Conservation (phyloP, 2,797 vertebrate genomes). For the Glyptemys insculpta region DNA sequence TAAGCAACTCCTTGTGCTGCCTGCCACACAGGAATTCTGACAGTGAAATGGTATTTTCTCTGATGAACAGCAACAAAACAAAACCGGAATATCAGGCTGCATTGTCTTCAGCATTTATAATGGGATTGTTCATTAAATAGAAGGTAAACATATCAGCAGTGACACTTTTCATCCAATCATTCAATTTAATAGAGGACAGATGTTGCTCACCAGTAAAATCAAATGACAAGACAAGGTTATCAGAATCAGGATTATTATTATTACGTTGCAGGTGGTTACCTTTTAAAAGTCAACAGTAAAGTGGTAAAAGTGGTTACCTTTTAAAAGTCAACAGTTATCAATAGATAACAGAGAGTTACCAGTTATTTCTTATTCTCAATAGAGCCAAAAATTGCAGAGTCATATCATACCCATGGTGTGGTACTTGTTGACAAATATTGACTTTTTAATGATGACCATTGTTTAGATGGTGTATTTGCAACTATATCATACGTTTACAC, state of each 20-base stretch:
- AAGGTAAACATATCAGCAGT: constrained; percentile 58
- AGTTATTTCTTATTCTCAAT: not conserved
- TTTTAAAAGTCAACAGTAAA: not conserved
- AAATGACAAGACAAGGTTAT: constrained; percentile 28
- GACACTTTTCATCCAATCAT: constrained; percentile 35
- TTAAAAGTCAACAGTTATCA: not conserved
- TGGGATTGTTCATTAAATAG: constrained; percentile 47
- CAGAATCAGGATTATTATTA: not conserved
- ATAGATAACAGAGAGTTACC: not conserved
- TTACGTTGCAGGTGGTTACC: not conserved
- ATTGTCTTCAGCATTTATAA: constrained; percentile 38
- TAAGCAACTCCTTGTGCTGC: constrained; percentile 13
- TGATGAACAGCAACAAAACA: constrained; percentile 46
- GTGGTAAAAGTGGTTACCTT: constrained; percentile 8
- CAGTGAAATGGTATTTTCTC: constrained; percentile 48
- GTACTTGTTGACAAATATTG: not conserved
- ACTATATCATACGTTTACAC: not conserved
- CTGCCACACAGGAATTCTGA: constrained; percentile 34
- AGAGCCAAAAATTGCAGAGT: not conserved
- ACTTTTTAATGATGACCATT: not conserved
- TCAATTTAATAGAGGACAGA: constrained; percentile 42
- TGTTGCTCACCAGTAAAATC: not conserved
- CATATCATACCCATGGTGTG: rapidly evolving
- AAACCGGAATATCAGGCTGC: not conserved
- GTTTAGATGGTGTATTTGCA: not conserved